A percentile compares a stretch with the other conserved stretches of the same genome.
These are phyloP conservation scores for Temnothorax unifasciatus DNA, from an alignment of 2,888 invertebrate species.

Conservation along the genomic window DNA sequence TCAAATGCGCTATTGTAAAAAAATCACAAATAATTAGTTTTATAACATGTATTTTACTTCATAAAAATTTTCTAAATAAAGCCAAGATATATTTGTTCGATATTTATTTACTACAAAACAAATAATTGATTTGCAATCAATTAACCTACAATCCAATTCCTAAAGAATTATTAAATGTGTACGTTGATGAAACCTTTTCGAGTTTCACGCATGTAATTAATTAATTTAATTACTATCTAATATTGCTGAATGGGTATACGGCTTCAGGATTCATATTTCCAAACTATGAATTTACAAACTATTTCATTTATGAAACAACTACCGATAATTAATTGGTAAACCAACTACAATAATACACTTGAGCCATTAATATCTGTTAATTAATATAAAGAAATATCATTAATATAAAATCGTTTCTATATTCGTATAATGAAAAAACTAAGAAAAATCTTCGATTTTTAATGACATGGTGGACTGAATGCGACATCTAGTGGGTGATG, in stretches of 20 bases:
- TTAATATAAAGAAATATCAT: slow-evolving; percentile 6
- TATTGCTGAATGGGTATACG: slow-evolving; percentile 8
- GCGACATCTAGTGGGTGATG: slow-evolving; percentile 24
- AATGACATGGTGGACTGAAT: neutral
- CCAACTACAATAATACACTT: slow-evolving; percentile 28
- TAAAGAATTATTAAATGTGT: slow-evolving; percentile 22
- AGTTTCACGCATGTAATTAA: slow-evolving; percentile 30
- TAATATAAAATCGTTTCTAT: neutral
- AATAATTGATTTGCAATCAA: slow-evolving; percentile 14
- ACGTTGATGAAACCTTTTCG: slow-evolving; percentile 4
- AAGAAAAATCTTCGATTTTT: neutral
- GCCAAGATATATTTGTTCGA: neutral
- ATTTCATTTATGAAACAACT: slow-evolving; percentile 22
- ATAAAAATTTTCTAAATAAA: neutral
- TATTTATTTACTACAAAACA: neutral
- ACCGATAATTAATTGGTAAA: slow-evolving; percentile 39
- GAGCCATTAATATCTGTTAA: slow-evolving; percentile 20
- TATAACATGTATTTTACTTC: neutral
- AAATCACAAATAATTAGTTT: neutral
- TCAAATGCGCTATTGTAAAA: neutral
- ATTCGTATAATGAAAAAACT: neutral
- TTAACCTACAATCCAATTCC: slow-evolving; percentile 8
- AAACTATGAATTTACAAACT: slow-evolving; percentile 15
- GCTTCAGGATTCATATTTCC: slow-evolving; percentile 48
- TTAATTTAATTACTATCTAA: slow-evolving; percentile 54